Conservation (phyloP, 2,113 vertebrate genomes). For the Triplophysa tibetana region DNA sequence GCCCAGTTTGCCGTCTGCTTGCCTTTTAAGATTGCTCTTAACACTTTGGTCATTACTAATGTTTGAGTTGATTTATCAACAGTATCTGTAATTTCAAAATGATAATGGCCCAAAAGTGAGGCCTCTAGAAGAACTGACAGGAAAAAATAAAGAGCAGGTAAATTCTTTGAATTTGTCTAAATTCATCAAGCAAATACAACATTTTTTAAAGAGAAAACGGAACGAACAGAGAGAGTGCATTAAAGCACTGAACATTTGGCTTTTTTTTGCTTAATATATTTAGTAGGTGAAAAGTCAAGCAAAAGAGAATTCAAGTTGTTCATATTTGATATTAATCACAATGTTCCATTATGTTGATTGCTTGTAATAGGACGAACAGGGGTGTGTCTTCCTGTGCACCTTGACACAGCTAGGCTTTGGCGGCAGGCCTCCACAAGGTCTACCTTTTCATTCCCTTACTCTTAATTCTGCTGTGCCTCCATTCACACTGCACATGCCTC, state of each 20-base stretch:
- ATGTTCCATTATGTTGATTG: conserved; percentile 99
- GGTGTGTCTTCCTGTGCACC: conserved; percentile 99
- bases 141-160: conserved; percentile 83
- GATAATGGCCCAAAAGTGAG: conserved; percentile 92
- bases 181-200: conserved; percentile 72
- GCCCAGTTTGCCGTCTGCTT: conserved; percentile 80
- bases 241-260: conserved; percentile 87
- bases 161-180: conserved; percentile 92
- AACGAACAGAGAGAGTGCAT: conserved; percentile 71
- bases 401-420: conserved; percentile 99
- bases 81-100: conserved; percentile 75
- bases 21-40: conserved; percentile 87
- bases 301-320: conserved; percentile 82
- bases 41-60: conserved; percentile 91
- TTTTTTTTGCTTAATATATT: conserved; percentile 73
- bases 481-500: conserved; percentile 94
- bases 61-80: conserved; percentile 94
- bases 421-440: conserved; percentile 99
- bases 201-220: conserved; percentile 35
- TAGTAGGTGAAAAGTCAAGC: conserved; percentile 67
- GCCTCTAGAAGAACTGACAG: conserved; percentile 92
- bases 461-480: conserved; percentile 98
- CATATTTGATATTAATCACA: conserved; percentile 99
- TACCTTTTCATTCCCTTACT: conserved; percentile 99
- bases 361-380: conserved; percentile 99